Evolutionary conservation across 2,797 vertebrate species (phyloP).

Genomic region (Anas bernieri): DNA sequence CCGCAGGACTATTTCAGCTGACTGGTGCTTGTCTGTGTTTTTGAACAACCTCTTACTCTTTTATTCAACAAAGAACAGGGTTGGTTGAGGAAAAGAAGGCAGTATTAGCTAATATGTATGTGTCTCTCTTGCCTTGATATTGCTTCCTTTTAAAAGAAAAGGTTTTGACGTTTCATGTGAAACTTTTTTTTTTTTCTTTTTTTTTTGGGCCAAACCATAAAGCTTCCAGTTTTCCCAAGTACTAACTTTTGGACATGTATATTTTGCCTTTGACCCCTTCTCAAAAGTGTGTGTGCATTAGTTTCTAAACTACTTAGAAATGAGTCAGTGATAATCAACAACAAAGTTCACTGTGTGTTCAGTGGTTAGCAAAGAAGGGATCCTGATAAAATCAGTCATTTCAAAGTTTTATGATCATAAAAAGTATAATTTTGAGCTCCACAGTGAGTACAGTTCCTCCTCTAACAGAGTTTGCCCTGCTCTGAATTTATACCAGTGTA

Average conservation of each 20-base stretch:
- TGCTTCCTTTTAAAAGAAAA: not conserved
- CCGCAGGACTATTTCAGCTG: not conserved
- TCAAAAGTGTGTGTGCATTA: not conserved
- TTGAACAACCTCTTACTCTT: not conserved
- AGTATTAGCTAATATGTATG: not conserved
- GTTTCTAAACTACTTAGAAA: not conserved
- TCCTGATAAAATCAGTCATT: not conserved
- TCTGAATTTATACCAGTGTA: not conserved
- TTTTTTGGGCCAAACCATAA: not conserved
- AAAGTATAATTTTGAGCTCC: not conserved
- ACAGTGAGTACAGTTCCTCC: not conserved
- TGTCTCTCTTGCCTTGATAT: not conserved
- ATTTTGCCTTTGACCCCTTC: not conserved
- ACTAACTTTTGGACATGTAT: not conserved
- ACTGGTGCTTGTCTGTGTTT: too few species aligned
- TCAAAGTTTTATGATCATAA: not conserved
- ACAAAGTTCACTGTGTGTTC: not conserved
- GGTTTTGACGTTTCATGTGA: rapidly evolving
- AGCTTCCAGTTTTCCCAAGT: not conserved
- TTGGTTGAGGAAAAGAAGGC: not conserved
- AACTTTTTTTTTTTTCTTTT: not conserved
- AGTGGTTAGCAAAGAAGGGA: not conserved
- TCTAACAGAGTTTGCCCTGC: not conserved
- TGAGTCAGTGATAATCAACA: not conserved
- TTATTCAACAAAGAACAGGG: not conserved